These are phyloP conservation scores for Centroberyx gerrardi DNA, from an alignment of 2,797 vertebrate species.

Conservation along the genomic window DNA sequence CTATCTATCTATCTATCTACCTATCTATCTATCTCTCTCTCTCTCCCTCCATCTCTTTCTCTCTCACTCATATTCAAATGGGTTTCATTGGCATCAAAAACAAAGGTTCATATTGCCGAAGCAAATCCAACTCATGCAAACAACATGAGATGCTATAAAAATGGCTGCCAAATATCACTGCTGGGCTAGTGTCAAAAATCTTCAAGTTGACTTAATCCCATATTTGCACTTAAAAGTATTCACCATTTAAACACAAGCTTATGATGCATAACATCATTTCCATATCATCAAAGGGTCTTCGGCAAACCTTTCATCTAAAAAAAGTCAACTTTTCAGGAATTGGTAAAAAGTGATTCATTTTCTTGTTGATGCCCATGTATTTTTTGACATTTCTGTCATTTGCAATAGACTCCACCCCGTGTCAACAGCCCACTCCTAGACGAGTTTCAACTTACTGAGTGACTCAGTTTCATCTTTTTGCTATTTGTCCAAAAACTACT, in stretches of 20 bases:
- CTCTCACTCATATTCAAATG: slow-evolving; percentile 71
- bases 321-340: slow-evolving; percentile 66
- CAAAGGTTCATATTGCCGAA: slow-evolving; percentile 71
- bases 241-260: slow-evolving; percentile 75
- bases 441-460: slow-evolving; percentile 13
- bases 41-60: slow-evolving; percentile 47
- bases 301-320: slow-evolving; percentile 70
- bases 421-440: neutral
- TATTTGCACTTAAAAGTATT: slow-evolving; percentile 82
- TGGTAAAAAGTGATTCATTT: slow-evolving; percentile 31
- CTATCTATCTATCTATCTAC: slow-evolving; percentile 51
- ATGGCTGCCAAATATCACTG: slow-evolving; percentile 65
- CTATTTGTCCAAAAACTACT: neutral
- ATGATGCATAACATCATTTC: slow-evolving; percentile 65
- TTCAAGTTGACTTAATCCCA: slow-evolving; percentile 72
- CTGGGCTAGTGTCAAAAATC: slow-evolving; percentile 67
- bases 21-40: slow-evolving; percentile 50
- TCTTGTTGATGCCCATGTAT: slow-evolving; percentile 17
- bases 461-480: slow-evolving; percentile 17
- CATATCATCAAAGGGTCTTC: slow-evolving; percentile 76
- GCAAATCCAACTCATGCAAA: slow-evolving; percentile 80
- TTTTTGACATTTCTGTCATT: slow-evolving; percentile 20
- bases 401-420: slow-evolving; percentile 1
- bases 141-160: slow-evolving; percentile 73
- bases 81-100: slow-evolving; percentile 77